Evolutionary conservation across 2,797 vertebrate species (phyloP), one percentile per base, ranked within the genome.

Genomic region (Pipistrellus nathusii): DNA sequence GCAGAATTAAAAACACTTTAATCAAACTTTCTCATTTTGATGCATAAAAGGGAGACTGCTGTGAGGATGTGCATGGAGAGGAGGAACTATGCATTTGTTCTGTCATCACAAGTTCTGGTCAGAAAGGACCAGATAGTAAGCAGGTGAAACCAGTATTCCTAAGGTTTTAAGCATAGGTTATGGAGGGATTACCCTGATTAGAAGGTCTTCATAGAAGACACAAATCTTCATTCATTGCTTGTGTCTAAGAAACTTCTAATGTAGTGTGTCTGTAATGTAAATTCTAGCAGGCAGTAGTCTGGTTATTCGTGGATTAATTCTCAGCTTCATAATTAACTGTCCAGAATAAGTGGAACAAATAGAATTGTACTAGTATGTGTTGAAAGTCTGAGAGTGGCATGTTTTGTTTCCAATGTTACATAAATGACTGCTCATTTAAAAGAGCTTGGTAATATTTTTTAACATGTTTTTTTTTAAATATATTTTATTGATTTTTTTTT

Each of bases 361-460:
- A 75, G 25, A 93, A 69, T 3, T 57, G 8, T 81, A 55, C 53
- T 9, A 23, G 53, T 55, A 46, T 68, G 12, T 2, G 25, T 62
- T 66, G 32, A 83, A 78, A 88, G 41, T 35, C 41, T 90, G 27
- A 8, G 35, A 73, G 81, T 23, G 7, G 8, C 23, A n/a, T 62
- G 20, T 18, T 96, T 95, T 95, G n/a, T 86, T 96, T 76, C 12
- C 38, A 96, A 57, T 25, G 6, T 82, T 90, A 25, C 48, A 32
- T 85, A 77, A 88, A 85, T 84, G 30, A 80, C 27, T 80, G 57
- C 32, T 88, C 94, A 57, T 89, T 94, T 88, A 86, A 86, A 96
- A 95, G 20, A 12, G 2, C 71, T 96, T 96, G 41, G 13, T 95
- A 73, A 53, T 96, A 82, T 95, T 97, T 95, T 97, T 91, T 66